Conservation (phyloP, 2,888 invertebrate species). For the Chelonus formosanus region DNA sequence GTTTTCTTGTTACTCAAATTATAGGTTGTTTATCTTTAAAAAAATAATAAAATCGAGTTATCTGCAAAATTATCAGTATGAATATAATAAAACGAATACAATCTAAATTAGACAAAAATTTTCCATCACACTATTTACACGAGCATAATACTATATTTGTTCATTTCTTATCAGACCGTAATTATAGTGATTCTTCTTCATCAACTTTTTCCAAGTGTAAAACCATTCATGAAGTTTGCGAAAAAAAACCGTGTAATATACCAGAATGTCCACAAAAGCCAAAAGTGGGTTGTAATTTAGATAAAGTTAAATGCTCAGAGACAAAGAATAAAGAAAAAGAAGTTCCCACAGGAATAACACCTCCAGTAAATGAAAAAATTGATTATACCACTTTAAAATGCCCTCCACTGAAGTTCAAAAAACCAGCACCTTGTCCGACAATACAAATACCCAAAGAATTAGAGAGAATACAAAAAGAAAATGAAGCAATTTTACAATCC, state of each 20-base stretch:
- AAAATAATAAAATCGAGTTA: too few relatives aligned
- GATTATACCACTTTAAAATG: constrained; percentile 43
- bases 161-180: not conserved
- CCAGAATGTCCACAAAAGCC: constrained; percentile 28
- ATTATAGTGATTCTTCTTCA: constrained; percentile 1
- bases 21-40: too few relatives aligned
- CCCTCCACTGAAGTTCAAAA: constrained; percentile 43
- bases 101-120: too few relatives aligned
- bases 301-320: constrained; percentile 34
- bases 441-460: not conserved
- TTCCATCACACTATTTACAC: too few relatives aligned
- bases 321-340: constrained; percentile 12
- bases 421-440: constrained; percentile 35
- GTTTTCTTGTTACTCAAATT: too few relatives aligned
- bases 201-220: constrained; percentile 37
- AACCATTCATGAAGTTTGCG: constrained; percentile 40
- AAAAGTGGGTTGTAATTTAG: constrained; percentile 36
- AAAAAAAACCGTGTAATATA: constrained; percentile 28
- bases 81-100: not conserved
- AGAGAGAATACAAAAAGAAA: not conserved
- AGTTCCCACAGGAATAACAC: not conserved
- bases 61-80: not conserved
- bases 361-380: constrained; percentile 43
- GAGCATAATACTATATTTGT: too few relatives aligned
- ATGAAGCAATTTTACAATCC: not conserved